phyloP scores from a whole-genome alignment of 2,888 invertebrate genomes.

The Hyposoter didymator region DNA sequence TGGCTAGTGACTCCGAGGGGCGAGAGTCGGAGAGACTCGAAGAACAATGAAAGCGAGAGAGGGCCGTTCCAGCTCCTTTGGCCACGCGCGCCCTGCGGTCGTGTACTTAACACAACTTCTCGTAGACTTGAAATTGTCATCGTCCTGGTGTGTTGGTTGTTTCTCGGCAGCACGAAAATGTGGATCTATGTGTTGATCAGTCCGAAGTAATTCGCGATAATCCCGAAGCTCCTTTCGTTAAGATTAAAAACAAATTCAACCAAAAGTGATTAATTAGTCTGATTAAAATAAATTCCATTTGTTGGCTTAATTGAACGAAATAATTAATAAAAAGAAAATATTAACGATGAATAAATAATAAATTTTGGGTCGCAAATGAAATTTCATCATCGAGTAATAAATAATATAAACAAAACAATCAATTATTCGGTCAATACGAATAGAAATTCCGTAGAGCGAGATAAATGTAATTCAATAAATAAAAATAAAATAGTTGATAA shows the following conservation, averaged over 20 bases:
- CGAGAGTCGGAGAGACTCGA: slow-evolving; percentile 74
- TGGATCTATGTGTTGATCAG: background rate
- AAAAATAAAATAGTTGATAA: background rate
- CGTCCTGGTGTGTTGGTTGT: slow-evolving; percentile 53
- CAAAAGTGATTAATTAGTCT: background rate
- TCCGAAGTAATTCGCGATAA: background rate
- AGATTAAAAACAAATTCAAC: background rate
- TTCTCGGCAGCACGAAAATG: background rate
- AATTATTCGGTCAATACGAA: background rate
- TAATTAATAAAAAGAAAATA: background rate
- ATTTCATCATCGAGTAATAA: background rate
- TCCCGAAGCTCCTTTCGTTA: background rate
- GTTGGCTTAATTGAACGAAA: background rate
- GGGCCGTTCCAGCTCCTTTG: slow-evolving; percentile 82
- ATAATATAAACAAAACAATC: background rate
- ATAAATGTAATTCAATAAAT: background rate
- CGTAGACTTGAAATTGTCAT: slow-evolving; percentile 81
- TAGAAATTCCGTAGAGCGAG: background rate
- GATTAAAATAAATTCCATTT: background rate
- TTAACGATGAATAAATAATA: background rate
- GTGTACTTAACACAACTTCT: slow-evolving; percentile 79
- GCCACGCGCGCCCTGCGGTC: slow-evolving; percentile 81
- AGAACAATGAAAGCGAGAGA: slow-evolving; percentile 83
- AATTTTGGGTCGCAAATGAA: background rate
- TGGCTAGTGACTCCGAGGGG: slow-evolving; percentile 71